These are phyloP conservation scores for Nestor notabilis DNA, from an alignment of 2,113 vertebrate genomes.

Conservation along the genomic window DNA sequence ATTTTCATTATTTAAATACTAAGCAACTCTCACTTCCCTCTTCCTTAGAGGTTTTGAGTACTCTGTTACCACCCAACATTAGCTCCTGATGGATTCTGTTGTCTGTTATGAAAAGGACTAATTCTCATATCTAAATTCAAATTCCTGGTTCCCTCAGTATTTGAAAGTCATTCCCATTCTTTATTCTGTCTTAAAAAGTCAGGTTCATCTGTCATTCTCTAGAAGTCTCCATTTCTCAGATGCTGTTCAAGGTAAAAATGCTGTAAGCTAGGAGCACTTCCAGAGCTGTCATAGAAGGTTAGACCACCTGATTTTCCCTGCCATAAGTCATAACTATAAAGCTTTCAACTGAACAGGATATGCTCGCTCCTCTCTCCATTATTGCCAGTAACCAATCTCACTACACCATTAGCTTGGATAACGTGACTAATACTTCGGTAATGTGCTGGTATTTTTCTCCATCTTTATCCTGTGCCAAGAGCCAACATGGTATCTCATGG, in stretches of 20 bases:
- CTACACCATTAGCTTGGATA: neutral
- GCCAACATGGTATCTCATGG: neutral
- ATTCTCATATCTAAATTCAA: neutral
- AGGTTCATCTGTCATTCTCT: neutral
- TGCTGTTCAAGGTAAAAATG: neutral
- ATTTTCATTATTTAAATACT: neutral
- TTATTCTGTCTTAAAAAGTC: neutral
- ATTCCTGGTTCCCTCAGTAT: neutral
- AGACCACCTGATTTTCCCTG: neutral
- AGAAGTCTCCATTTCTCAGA: neutral
- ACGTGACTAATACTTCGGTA: neutral
- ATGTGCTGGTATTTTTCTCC: neutral
- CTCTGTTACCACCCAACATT: neutral
- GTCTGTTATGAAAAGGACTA: neutral
- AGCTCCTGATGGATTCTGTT: neutral
- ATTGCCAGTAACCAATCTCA: neutral
- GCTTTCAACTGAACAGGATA: neutral
- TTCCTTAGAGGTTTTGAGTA: neutral
- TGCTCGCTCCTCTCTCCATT: neutral
- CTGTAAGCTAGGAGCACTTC: neutral
- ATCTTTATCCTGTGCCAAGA: neutral
- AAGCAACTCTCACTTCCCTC: neutral
- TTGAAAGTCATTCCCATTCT: neutral
- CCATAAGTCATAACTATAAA: neutral
- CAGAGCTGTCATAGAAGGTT: neutral